phyloP scores from a whole-genome alignment of 2,888 invertebrate species.

The Osmoderma eremita region DNA sequence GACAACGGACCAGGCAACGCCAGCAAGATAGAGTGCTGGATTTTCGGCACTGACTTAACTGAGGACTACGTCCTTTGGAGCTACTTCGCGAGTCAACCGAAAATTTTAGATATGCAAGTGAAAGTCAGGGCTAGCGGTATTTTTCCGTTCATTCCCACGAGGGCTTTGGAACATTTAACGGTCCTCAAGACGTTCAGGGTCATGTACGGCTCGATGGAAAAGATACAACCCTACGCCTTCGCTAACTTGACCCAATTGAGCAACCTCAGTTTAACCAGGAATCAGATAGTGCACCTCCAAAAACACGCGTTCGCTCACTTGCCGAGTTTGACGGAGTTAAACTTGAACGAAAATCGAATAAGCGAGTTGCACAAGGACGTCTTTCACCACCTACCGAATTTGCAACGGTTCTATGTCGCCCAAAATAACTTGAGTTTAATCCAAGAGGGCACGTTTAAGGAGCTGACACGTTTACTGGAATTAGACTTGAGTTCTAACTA shows the following conservation, averaged over 20 bases:
- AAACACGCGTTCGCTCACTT: conserved; percentile 79
- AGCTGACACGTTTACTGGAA: conserved; percentile 78
- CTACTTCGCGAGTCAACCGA: conserved; percentile 77
- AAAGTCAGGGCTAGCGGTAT: conserved; percentile 76
- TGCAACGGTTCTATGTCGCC: conserved; percentile 81
- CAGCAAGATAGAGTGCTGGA: conserved; percentile 81
- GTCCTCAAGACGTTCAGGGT: conserved; percentile 75
- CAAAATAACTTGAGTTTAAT: conserved; percentile 86
- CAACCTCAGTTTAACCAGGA: conserved; percentile 74
- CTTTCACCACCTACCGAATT: conserved; percentile 77
- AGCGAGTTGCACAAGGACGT: conserved; percentile 77
- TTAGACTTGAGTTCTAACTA: conserved; percentile 84
- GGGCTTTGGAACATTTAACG: conserved; percentile 73
- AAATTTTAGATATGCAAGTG: conserved; percentile 76
- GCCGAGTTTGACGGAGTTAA: conserved; percentile 74
- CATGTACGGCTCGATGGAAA: conserved; percentile 77
- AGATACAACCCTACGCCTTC: conserved; percentile 77
- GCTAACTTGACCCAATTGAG: conserved; percentile 76
- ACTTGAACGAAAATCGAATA: conserved; percentile 81
- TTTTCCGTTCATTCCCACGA: conserved; percentile 77
- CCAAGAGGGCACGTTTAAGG: conserved; percentile 84
- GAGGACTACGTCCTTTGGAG: conserved; percentile 78
- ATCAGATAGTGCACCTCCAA: conserved; percentile 75
- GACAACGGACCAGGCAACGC: conserved; percentile 67
- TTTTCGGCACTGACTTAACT: conserved; percentile 74